Evolutionary conservation across 2,888 invertebrate species (phyloP).

Genomic region (Pilophorus perplexus): DNA sequence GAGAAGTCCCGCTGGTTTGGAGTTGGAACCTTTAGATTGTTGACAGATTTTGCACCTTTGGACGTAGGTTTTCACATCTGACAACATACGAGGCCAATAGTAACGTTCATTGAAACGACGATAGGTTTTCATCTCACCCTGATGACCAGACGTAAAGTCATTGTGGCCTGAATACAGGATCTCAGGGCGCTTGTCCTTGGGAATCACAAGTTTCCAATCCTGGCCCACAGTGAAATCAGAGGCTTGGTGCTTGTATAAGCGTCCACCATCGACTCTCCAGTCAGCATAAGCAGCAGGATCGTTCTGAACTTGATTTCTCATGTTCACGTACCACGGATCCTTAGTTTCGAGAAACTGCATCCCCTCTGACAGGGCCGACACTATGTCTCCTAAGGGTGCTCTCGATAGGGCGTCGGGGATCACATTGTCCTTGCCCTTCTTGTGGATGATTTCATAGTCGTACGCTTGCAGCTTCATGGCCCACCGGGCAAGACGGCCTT

Average conservation of each 20-base stretch:
- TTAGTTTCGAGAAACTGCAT: neutral
- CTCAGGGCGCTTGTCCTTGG: too few species aligned
- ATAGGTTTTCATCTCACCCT: constrained; percentile 45
- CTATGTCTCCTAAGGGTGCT: neutral
- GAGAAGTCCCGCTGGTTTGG: neutral
- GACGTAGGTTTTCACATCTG: constrained; percentile 45
- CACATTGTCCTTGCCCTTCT: constrained; percentile 15
- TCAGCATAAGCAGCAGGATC: neutral
- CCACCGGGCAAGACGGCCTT: constrained; percentile 48
- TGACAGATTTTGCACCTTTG: constrained; percentile 45
- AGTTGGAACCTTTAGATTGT: constrained; percentile 34
- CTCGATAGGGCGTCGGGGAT: constrained; percentile 10
- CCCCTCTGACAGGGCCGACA: neutral
- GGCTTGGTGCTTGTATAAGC: neutral
- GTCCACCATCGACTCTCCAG: neutral
- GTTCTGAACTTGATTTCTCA: neutral
- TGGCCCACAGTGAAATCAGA: neutral
- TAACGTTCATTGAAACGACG: constrained; percentile 37
- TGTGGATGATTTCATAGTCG: constrained; percentile 2
- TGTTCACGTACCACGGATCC: neutral
- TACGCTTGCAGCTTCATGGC: constrained; percentile 29
- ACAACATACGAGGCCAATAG: constrained; percentile 48
- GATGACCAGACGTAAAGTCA: constrained; percentile 43
- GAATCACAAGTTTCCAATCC: neutral
- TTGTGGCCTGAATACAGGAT: constrained; percentile 8